Base-by-base conservation (phyloP, 53 echinoderm and acorn worm species). In the Holothuria leucospilota region DNA sequence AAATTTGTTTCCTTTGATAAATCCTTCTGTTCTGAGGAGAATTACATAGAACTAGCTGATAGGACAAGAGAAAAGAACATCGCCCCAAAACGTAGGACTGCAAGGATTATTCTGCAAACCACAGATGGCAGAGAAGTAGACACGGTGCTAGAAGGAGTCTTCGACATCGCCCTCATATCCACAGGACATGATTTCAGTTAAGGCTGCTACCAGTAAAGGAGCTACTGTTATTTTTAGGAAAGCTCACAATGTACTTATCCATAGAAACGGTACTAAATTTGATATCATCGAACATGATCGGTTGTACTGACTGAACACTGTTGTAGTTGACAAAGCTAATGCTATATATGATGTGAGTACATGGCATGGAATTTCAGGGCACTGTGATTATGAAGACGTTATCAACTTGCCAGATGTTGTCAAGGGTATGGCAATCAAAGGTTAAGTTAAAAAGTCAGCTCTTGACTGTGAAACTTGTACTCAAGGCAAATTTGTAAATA, bases 401-500 rank as follows among this genome's bases (percentile, higher is more conserved):
- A 0, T 26, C 13, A 75, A 86, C 74, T 59, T 60, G 23, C 71
- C 40, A 77, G 29, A 77, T 53, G 38, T 61, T 29, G 86, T 86
- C 59, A n/a, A 86, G 21, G 86, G 62, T 30, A 86, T 86, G 86
- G 15, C 53, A 59, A 29, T 86, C 30, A 86, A 60, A 74, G 86
- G 75, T 52, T 13, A 74, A 15, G 61, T 58, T 51, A 21, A 29
- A 53, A 87, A 0, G 79, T 38, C 69, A 29, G 62, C 14, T 30
- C 46, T 27, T 34, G 58, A 51, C 28, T 86, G 78, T 86, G 41
- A 29, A 86, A 86, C n/a, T n/a, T n/a, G n/a, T n/a, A n/a, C n/a
- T n/a, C n/a, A n/a, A n/a, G n/a, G n/a, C n/a, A n/a, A n/a, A 78
- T 61, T 78, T 75, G 71, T 59, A 58, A 86, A 86, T 62, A 77